Base-by-base conservation (phyloP, 2,888 invertebrate species). In the Caenorhabditis zanzibari region DNA sequence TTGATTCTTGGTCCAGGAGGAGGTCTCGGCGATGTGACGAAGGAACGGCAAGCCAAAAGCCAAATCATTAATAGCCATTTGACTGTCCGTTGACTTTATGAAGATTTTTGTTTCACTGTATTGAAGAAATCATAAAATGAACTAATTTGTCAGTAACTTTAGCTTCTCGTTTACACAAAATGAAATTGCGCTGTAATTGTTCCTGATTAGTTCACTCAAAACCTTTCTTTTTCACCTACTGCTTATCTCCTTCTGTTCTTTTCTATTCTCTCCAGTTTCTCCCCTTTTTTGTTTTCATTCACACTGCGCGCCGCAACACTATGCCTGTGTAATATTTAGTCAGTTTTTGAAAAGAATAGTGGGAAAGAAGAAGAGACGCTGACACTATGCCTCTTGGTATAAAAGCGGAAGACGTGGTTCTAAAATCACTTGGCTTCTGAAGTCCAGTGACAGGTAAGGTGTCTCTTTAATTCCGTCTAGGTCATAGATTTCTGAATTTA, bases 161-260 rank as follows among this genome's bases (percentile, higher is more conserved):
- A 47, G 44, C 75, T 47, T 77, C 77, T 71, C 77, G 54, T 71
- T 77, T 71, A 77, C 77, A 77, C 77, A 58, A 68, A 68, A 58
- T 26, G 5, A 38, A 58, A 49, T 22, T n/a, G 44, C 54, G 77
- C 61, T 77, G 77, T 77, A 77, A 77, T 77, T 69, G 77, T 77
- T 77, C 77, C 77, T 77, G 77, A 77, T 77, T 77, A 77, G 63
- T 77, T 77, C 77, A 63, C 69, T 77, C 52, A 24, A 77, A 77
- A 69, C 69, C 71, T 63, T 69, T 71, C 7, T 38, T 52, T 47
- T 77, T 52, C 44, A 61, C 69, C 49, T 61, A 69, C 68, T 59
- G 59, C 61, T 69, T 76, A 68, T 61, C 52, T 74, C 54, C 52
- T 47, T 58, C 66, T 66, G 41, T 66, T 66, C 63, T 59, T 59